Percentiles rank a stretch among this genome's conserved stretches.
These are phyloP conservation scores for Sthenelais limicola DNA, from an alignment of 2,888 invertebrate genomes.

Conservation along the genomic window DNA sequence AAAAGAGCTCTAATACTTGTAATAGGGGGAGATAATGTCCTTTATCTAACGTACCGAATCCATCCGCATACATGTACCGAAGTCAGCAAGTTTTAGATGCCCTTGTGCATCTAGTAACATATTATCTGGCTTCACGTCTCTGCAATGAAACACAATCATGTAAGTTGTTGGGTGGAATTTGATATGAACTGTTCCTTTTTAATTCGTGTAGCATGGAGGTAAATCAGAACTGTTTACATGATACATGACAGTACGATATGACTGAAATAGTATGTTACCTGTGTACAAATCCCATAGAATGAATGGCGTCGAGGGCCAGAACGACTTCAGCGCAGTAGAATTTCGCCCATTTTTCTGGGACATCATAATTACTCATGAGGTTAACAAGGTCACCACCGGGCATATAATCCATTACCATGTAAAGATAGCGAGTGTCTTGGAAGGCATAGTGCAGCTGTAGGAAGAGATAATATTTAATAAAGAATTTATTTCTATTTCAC, in stretches of 20 bases:
- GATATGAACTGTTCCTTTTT: no score
- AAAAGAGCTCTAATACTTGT: no score
- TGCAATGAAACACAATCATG: conserved; percentile 76
- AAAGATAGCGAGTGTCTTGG: conserved; percentile 96
- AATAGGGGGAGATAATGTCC: no score
- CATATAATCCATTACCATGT: conserved; percentile 99
- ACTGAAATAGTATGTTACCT: conserved; percentile 69
- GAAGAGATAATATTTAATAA: no score
- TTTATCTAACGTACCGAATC: conserved; percentile 79
- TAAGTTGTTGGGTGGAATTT: no score
- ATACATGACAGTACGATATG: neutral
- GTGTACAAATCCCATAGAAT: conserved; percentile 94
- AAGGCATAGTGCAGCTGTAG: conserved; percentile 93
- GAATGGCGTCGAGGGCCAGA: conserved; percentile 96
- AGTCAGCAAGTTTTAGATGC: conserved; percentile 98
- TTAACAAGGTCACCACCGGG: conserved; percentile 99
- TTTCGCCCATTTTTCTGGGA: conserved; percentile 98
- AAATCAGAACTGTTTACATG: no score
- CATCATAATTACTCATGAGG: conserved; percentile 98
- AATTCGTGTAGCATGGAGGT: no score
- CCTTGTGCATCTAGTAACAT: conserved; percentile 96
- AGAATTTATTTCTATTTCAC: no score
- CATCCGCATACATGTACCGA: conserved; percentile 99
- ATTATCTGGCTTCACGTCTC: conserved; percentile 99
- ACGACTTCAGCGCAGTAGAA: conserved; percentile 99